Percentiles rank a stretch among this genome's conserved stretches.
Conservation (phyloP, 2,113 vertebrate genomes). For the Lepidothrix coronata region DNA sequence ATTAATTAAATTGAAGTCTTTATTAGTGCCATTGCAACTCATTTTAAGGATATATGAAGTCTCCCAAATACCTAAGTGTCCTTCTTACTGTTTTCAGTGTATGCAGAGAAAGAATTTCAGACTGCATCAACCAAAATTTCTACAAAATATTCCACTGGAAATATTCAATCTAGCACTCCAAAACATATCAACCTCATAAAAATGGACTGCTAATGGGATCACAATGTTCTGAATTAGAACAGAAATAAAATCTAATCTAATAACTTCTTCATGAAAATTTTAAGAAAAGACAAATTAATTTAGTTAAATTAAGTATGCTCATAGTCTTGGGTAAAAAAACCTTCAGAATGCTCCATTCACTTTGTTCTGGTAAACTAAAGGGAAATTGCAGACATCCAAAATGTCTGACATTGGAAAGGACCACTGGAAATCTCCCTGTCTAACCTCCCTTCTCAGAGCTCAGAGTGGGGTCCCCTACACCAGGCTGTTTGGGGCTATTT, state of each 20-base stretch:
- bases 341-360: not conserved
- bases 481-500: not conserved
- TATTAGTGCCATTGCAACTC: not conserved
- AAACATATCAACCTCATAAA: slow-evolving; percentile 45
- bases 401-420: not conserved
- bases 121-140: not conserved
- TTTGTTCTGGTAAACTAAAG: slow-evolving; percentile 43
- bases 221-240: slow-evolving; percentile 44
- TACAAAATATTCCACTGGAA: slow-evolving; percentile 7
- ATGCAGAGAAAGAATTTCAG: slow-evolving; percentile 25
- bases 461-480: not conserved
- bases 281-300: slow-evolving; percentile 63
- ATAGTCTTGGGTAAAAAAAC: slow-evolving; percentile 10
- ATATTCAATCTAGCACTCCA: slow-evolving; percentile 8
- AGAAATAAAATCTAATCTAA: slow-evolving; percentile 66
- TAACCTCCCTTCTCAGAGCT: not conserved
- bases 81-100: not conserved
- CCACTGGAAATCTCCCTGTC: not conserved
- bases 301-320: slow-evolving; percentile 38
- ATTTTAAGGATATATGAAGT: not conserved
- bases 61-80: not conserved
- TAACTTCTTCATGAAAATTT: slow-evolving; percentile 65
- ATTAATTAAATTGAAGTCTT: not conserved
- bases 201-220: slow-evolving; percentile 33
- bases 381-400: not conserved